phyloP scores from a whole-genome alignment of 2,888 invertebrate genomes.

The Creontiades dilutus region DNA sequence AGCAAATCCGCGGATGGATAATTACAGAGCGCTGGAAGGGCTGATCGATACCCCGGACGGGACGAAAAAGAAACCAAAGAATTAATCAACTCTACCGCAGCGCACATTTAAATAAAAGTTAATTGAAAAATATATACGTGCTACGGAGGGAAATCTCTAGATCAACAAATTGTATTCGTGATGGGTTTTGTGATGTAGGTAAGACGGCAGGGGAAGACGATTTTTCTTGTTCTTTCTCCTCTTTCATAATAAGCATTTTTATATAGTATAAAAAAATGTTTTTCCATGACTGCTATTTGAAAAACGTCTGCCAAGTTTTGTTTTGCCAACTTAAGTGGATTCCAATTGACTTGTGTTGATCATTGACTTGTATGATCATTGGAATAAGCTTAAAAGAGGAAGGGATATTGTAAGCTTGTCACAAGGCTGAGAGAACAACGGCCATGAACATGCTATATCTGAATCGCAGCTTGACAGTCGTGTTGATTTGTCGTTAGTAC shows the following conservation, averaged over 20 bases:
- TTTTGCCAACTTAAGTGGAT: no score
- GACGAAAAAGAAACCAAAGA: conserved; percentile 35
- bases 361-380: no score
- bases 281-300: no score
- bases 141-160: neutral
- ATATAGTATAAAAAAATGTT: conserved; percentile 33
- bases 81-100: conserved; percentile 46
- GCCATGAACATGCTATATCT: no score
- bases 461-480: no score
- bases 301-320: no score
- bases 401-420: no score
- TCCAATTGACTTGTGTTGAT: no score
- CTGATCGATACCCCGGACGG: conserved; percentile 25
- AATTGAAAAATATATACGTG: conserved; percentile 55
- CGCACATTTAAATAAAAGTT: conserved; percentile 52
- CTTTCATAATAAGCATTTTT: conserved; percentile 3
- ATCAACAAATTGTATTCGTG: conserved; percentile 13
- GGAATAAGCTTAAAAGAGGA: no score
- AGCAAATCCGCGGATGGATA: conserved; percentile 41
- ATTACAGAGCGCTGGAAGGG: conserved; percentile 43
- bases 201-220: neutral
- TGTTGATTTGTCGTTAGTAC: no score
- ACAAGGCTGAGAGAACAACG: no score
- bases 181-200: neutral
- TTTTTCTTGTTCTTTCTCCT: neutral